Evolutionary conservation across 1,140 invertebrate genomes (phyloP).

Genomic region (Drosophila micromelanica): DNA sequence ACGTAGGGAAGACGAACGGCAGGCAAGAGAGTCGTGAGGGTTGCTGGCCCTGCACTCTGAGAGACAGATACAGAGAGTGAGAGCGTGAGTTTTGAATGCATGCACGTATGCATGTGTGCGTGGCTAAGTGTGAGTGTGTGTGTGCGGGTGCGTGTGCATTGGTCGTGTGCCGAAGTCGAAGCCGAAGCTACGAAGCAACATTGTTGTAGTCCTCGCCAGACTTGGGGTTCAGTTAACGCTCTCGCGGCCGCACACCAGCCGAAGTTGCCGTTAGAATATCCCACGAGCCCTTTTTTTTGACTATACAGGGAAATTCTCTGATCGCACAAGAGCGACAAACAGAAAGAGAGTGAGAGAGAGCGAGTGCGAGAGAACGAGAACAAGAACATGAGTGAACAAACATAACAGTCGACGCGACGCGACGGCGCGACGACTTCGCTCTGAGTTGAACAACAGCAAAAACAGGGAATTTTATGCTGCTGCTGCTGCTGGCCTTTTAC

Average conservation of each 20-base stretch:
- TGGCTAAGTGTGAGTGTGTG: too few species aligned
- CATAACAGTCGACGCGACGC: conserved; percentile 36
- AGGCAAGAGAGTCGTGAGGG: conserved; percentile 31
- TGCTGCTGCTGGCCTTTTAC: conserved; percentile 46
- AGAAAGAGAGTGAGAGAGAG: conserved; percentile 15
- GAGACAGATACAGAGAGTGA: conserved; percentile 27
- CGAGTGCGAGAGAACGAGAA: conserved; percentile 19
- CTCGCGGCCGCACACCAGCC: conserved; percentile 6
- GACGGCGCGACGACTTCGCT: conserved; percentile 29
- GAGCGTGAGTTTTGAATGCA: conserved; percentile 22
- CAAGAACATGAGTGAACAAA: conserved; percentile 45
- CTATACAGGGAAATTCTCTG: conserved; percentile 58
- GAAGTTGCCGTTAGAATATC: conserved; percentile 66
- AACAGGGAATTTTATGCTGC: conserved; percentile 47
- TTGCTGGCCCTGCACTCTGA: conserved; percentile 32
- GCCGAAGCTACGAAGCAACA: conserved; percentile 12
- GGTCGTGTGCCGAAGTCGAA: conserved; percentile 46
- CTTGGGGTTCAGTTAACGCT: conserved; percentile 24
- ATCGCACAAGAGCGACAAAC: conserved; percentile 33
- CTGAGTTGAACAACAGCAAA: conserved; percentile 40
- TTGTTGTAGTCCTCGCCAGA: conserved; percentile 39
- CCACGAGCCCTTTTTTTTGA: conserved; percentile 32
- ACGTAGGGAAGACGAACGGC: conserved; percentile 57
- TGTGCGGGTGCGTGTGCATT: conserved; percentile 40
- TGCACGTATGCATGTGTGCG: neutral